A percentile compares a stretch with the other conserved stretches of the same genome.
phyloP scores from a whole-genome alignment of 2,888 invertebrate species.

The Atethmia centrago region DNA sequence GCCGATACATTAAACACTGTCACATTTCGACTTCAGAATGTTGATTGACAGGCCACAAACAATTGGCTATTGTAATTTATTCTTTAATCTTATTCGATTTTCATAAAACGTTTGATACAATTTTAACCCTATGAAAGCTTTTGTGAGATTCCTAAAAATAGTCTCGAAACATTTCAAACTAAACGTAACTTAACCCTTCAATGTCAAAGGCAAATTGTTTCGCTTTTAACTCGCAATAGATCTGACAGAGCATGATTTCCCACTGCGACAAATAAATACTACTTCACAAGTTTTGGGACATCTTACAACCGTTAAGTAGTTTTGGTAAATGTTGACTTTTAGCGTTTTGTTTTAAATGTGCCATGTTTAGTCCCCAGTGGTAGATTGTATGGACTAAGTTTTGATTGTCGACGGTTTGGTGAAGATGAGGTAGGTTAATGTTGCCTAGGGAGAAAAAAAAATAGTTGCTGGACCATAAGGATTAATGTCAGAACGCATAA shows the following conservation, averaged over 20 bases:
- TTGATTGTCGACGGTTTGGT: slow-evolving; percentile 47
- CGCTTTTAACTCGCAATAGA: slow-evolving; percentile 59
- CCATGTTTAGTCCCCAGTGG: slow-evolving; percentile 57
- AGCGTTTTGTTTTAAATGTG: slow-evolving; percentile 65
- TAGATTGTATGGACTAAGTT: slow-evolving; percentile 54
- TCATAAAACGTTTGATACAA: not conserved
- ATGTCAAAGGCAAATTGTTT: slow-evolving; percentile 62
- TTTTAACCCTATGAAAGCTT: not conserved
- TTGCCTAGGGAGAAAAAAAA: slow-evolving; percentile 1
- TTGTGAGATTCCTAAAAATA: not conserved
- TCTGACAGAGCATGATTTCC: slow-evolving; percentile 73
- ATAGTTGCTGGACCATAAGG: not conserved
- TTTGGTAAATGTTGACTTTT: slow-evolving; percentile 66
- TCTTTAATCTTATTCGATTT: not conserved
- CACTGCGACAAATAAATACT: slow-evolving; percentile 74
- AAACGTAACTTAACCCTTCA: slow-evolving; percentile 59
- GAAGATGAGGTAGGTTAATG: slow-evolving; percentile 20
- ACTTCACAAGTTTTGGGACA: slow-evolving; percentile 72
- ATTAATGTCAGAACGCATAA: too few relatives aligned
- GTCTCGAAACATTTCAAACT: slow-evolving; percentile 41
- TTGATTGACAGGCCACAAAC: not conserved
- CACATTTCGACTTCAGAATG: not conserved
- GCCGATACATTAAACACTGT: not conserved
- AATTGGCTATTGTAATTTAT: not conserved
- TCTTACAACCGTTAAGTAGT: slow-evolving; percentile 72